phyloP scores from a whole-genome alignment of 2,888 invertebrate species.

The Machimus atricapillus region DNA sequence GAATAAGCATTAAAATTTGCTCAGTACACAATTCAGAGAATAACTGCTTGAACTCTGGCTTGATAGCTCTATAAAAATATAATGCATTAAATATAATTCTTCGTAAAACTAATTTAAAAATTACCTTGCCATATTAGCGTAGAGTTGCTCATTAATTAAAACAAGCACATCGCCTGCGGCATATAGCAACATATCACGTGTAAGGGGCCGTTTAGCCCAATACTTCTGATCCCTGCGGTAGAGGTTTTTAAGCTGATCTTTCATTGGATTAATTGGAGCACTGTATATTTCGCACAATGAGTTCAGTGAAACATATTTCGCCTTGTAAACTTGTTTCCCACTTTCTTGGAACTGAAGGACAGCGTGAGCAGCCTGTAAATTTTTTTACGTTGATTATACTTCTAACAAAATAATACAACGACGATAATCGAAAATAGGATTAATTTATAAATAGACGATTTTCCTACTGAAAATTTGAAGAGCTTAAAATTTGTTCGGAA shows the following conservation, averaged over 20 bases:
- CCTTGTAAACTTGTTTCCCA: constrained; percentile 91
- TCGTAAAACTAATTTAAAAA: constrained; percentile 40
- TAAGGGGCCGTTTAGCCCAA: constrained; percentile 88
- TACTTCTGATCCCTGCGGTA: constrained; percentile 85
- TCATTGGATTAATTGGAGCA: constrained; percentile 87
- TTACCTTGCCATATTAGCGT: constrained; percentile 72
- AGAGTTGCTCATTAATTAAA: constrained; percentile 85
- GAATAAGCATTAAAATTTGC: constrained; percentile 84
- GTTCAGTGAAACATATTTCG: constrained; percentile 90
- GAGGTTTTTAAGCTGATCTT: constrained; percentile 86
- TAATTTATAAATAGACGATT: too few species aligned
- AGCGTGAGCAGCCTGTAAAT: constrained; percentile 80
- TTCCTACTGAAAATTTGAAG: not conserved
- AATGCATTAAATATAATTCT: not conserved
- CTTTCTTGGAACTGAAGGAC: constrained; percentile 89
- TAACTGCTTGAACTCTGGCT: constrained; percentile 73
- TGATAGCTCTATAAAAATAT: constrained; percentile 68
- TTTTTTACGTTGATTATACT: not conserved
- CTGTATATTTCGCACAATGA: constrained; percentile 89
- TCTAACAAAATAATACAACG: not conserved
- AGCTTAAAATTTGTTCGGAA: not conserved
- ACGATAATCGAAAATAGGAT: not conserved
- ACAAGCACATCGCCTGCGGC: constrained; percentile 89
- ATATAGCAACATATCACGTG: constrained; percentile 90
- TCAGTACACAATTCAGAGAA: constrained; percentile 88